A percentile compares a stretch with the other conserved stretches of the same genome.
Evolutionary conservation across 1,140 invertebrate genomes (phyloP).

Genomic region (Drosophila sproati): DNA sequence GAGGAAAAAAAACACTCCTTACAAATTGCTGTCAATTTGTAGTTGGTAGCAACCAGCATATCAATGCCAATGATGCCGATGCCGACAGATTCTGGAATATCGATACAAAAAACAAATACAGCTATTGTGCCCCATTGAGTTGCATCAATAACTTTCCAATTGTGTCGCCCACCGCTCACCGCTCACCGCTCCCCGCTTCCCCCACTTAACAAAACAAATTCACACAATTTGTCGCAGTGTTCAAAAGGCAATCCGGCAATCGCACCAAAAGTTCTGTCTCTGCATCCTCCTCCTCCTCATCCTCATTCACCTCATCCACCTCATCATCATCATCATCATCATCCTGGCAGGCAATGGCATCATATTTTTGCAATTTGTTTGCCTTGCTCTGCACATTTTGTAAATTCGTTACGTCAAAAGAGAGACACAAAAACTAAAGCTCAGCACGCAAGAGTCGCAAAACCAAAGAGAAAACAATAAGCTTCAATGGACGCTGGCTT

Average conservation of each 20-base stretch:
- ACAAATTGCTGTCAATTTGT: conserved; percentile 18
- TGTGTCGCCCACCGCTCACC: not conserved
- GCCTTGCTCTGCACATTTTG: conserved; percentile 63
- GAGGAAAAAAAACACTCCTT: not conserved
- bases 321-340: conserved; percentile 51
- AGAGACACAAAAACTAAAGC: conserved; percentile 35
- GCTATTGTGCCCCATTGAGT: conserved; percentile 35
- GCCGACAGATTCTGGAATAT: not conserved
- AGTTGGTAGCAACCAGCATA: conserved; percentile 8
- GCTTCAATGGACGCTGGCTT: conserved; percentile 32
- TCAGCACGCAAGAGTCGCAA: conserved; percentile 39
- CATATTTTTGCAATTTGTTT: conserved; percentile 74
- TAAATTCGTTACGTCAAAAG: conserved; percentile 68
- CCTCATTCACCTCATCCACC: conserved; percentile 44
- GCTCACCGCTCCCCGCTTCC: too few relatives aligned
- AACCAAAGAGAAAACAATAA: conserved; percentile 52
- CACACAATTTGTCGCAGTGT: conserved; percentile 35
- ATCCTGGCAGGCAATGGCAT: conserved; percentile 43
- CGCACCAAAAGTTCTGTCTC: not conserved
- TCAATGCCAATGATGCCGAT: conserved; percentile 1
- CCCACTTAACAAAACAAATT: conserved; percentile 6
- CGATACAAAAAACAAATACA: conserved; percentile 22
- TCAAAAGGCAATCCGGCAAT: conserved; percentile 24
- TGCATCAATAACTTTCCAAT: conserved; percentile 40
- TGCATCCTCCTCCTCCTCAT: conserved; percentile 3